Base-by-base conservation (phyloP, 1,140 invertebrate genomes). In the Drosophila erecta region DNA sequence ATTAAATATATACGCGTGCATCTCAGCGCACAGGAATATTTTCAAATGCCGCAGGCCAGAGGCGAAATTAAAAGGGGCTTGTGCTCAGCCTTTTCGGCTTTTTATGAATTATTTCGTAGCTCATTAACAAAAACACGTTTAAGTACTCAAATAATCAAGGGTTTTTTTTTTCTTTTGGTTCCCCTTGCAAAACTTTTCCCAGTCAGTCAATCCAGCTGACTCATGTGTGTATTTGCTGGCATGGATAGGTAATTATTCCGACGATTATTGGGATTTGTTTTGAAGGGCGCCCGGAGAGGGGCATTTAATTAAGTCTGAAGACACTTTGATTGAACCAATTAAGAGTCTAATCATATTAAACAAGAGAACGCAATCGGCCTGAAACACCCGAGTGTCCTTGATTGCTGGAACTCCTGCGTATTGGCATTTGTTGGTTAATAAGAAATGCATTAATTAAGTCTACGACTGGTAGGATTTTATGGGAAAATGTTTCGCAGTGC, bases 121-220 rank as follows among this genome's bases (percentile, higher is more conserved):
- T 73, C 71, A 79, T 79, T 74, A 81, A 41, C 33, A 59, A 43
- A 54, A 78, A 83, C 75, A 75, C 75, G 64, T 75, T 83, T 70
- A 75, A 81, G 69, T 78, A 65, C 79, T 81, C 78, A 75, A 75
- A 78, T 74, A 81, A 81, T 81, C 69, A 73, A 78, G 38, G 58
- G 22, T 49, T 40, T 54, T 37, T 41, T 57, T 24, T 27, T 27
- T 30, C 8, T 30, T 30, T 20, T 11, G 10, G 33, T 4, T 1
- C 15, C 30, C 11, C 22, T 37, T 15, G 65, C 10, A 47, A 22
- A 69, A 69, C 50, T 70, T 61, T 76, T 60, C 33, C 43, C 27
- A 56, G 61, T 27, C 62, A 58, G 37, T 47, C 38, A 64, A 20
- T 59, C 14, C n/a, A 10, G 27, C 7, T 27, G 22, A 30, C 24